Percentiles rank a stretch among this genome's conserved stretches.
Conservation (phyloP, 1,140 invertebrate species). For the Bombus soroeensis region DNA sequence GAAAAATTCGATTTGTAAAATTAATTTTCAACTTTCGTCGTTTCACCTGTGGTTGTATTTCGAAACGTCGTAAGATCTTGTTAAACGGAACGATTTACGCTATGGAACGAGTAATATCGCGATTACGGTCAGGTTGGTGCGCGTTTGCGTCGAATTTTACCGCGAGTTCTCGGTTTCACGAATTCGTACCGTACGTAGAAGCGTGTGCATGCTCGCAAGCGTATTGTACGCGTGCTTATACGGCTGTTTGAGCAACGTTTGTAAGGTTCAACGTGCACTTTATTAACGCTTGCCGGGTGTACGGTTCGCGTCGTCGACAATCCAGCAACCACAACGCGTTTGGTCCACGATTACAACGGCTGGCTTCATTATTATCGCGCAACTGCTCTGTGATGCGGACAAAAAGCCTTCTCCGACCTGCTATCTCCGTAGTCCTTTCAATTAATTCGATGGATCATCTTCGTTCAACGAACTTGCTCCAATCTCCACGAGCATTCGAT, state of each 20-base stretch:
- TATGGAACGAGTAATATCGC: not conserved
- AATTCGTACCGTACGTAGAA: not conserved
- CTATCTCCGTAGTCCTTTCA: constrained; percentile 16
- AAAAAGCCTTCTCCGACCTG: constrained; percentile 48
- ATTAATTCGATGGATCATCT: constrained; percentile 51
- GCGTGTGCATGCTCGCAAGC: not conserved
- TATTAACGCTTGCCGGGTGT: constrained; percentile 32
- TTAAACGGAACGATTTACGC: no score
- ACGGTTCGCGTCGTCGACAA: constrained; percentile 40
- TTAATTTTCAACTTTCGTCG: no score
- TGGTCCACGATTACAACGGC: constrained; percentile 21
- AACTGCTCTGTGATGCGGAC: constrained; percentile 8
- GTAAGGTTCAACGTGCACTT: constrained; percentile 41
- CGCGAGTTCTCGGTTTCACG: constrained; percentile 3
- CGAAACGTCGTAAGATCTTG: not conserved
- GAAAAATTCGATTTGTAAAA: no score
- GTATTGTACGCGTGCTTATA: constrained; percentile 20
- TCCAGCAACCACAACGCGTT: constrained; percentile 36
- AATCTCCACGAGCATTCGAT: not conserved
- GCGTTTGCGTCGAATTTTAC: constrained; percentile 27
- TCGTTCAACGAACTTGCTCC: not conserved
- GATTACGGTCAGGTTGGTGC: not conserved
- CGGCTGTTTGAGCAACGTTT: constrained; percentile 19
- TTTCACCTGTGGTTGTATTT: not conserved
- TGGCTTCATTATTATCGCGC: constrained; percentile 45